Base-by-base conservation (phyloP, 2,888 invertebrate genomes). In the Cynaeus angustus region DNA sequence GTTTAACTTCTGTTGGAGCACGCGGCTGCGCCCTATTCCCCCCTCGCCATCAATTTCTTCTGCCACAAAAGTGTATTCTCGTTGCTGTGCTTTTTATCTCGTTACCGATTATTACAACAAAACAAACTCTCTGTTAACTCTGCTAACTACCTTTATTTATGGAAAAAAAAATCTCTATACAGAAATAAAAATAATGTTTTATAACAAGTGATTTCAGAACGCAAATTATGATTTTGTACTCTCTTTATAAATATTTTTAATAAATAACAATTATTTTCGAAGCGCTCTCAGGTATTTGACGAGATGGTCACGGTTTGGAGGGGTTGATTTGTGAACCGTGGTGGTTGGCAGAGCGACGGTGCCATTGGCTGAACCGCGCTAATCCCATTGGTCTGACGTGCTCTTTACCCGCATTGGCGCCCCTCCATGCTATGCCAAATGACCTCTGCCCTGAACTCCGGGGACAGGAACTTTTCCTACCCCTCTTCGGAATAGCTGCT, bases 1-100 rank as follows among this genome's bases (percentile, higher is more conserved):
- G 83, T 85, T 85, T 85, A 85, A 85, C 85, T 85, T 83, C 83
- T 84, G 83, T 82, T 74, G 73, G 78, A 75, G 74, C 77, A 76
- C 77, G 81, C 83, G 82, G 73, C 81, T 81, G 81, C 82, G 82
- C 81, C 75, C 71, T 77, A 70, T 72, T 74, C 72, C 72, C 77
- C 62, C 69, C 72, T 61, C 65, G 62, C 71, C 71, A 67, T 73
- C 76, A 72, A 74, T 74, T 76, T 66, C 75, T 66, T 58, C 16
- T 37, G 37, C 58, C 53, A 16, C 64, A 26, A 28, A 2, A 2
- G 28, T 21, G 21, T 3, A 21, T 21, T 21, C 21, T 1, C 21
- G 21, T 21, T 21, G 2, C 21, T 4, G 21, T 21, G 2, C 21
- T 21, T 3, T 4, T 21, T 21, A 21, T 21, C 21, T 21, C 4